phyloP scores from a whole-genome alignment of 2,888 invertebrate genomes.

The Escarpia spicata region DNA sequence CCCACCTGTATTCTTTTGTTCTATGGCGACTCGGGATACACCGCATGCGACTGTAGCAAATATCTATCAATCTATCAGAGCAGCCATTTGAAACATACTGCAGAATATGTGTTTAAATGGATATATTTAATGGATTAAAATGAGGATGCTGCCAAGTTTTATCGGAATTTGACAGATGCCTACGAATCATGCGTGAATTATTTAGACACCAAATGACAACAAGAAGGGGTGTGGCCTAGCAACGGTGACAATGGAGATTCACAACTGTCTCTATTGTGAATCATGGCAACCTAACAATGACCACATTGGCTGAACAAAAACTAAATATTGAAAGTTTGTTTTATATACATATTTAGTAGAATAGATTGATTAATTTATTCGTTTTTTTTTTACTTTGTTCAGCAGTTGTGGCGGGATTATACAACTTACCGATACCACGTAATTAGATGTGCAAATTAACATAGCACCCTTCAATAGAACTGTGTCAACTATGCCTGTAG shows the following conservation, averaged over 20 bases:
- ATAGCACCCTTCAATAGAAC: background rate
- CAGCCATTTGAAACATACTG: background rate
- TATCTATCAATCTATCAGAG: background rate
- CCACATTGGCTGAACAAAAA: background rate
- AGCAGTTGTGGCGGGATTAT: background rate
- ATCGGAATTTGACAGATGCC: background rate
- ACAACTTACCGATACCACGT: background rate
- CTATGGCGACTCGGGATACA: background rate
- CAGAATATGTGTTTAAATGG: background rate
- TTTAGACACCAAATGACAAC: background rate
- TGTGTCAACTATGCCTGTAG: background rate
- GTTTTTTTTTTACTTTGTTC: background rate
- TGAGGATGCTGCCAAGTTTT: background rate
- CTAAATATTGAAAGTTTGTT: background rate
- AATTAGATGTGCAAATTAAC: background rate
- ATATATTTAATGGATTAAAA: background rate
- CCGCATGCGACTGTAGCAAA: background rate
- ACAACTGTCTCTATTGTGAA: background rate
- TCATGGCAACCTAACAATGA: background rate
- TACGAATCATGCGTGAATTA: background rate
- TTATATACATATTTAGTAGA: background rate
- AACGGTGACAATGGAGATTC: background rate
- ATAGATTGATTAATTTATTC: too few relatives aligned
- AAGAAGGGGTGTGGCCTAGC: background rate
- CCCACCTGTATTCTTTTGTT: background rate